These are phyloP conservation scores for Physocephala rufipes DNA, from an alignment of 2,888 invertebrate genomes.

Conservation along the genomic window DNA sequence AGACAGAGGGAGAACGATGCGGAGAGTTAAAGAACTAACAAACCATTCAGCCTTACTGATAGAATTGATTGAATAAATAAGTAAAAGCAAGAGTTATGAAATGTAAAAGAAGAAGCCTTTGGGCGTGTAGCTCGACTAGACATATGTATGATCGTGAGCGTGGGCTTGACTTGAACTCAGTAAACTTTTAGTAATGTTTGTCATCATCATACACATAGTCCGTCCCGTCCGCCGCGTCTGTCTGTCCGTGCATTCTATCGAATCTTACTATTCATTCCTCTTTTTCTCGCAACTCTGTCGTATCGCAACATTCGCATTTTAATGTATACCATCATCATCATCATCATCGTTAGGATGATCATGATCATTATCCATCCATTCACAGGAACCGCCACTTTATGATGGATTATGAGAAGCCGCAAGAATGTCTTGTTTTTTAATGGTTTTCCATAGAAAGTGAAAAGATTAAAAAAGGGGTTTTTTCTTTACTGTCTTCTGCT, in stretches of 20 bases:
- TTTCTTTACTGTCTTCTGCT: not conserved
- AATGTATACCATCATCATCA: not conserved
- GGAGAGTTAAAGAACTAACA: not conserved
- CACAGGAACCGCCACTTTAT: constrained; percentile 21
- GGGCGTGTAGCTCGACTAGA: constrained; percentile 17
- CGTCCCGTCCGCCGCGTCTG: constrained; percentile 2
- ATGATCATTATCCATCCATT: no score
- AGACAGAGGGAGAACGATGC: not conserved
- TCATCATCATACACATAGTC: constrained; percentile 1
- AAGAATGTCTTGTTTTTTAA: constrained; percentile 24
- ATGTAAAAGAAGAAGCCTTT: constrained; percentile 1
- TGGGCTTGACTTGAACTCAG: no score
- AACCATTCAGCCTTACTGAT: not conserved
- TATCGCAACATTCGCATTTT: not conserved
- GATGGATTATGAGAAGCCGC: constrained; percentile 30
- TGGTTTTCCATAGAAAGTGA: constrained; percentile 35
- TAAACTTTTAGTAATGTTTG: not conserved
- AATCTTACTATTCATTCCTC: not conserved
- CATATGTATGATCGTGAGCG: not conserved
- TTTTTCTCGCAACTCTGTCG: constrained; percentile 7
- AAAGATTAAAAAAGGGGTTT: constrained; percentile 18
- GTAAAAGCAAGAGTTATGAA: constrained; percentile 26
- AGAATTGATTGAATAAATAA: constrained; percentile 28
- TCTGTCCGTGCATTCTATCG: not conserved
- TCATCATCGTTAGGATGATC: not conserved